Base-by-base conservation (phyloP, 2,888 invertebrate species). In the Biston betularia region DNA sequence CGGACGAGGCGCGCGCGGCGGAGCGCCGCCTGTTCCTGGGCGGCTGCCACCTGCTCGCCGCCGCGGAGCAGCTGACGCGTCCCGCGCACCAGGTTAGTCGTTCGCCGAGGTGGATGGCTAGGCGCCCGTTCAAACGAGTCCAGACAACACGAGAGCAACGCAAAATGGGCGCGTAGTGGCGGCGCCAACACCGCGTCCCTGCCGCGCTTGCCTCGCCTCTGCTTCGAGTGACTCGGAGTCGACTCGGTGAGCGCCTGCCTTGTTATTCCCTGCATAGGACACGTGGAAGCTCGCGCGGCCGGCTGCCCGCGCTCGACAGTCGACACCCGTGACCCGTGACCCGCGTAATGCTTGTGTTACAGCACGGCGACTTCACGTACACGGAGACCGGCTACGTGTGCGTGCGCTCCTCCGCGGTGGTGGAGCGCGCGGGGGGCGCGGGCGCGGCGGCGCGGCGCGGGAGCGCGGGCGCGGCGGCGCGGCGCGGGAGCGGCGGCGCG, bases 21-120 rank as follows among this genome's bases (percentile, higher is more conserved):
- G 50, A 34, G 50, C 11, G 50, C 7, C 12, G 8, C 12, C 34
- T 34, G 34, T 34, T 50, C 34, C 34, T 50, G 12, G 50, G 50
- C n/a, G 50, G 50, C n/a, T 50, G 50, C 50, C 34, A 50, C 34
- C 50, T 50, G 12, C 12, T 44, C 44, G 6, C 12, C 12, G 44
- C n/a, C n/a, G n/a, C n/a, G 3, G 44, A 44, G 6, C 6, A 0
- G 34, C 34, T 50, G 50, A 5, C 50, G 0, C 10, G 15, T 2
- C 50, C 50, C 3, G 50, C 33, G 6, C 34, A 12, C 34, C 50
- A 34, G 50, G 50, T 34, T n/a, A n/a, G n/a, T n/a, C n/a, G n/a
- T n/a, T n/a, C n/a, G n/a, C n/a, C n/a, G n/a, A n/a, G n/a, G n/a
- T n/a, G n/a, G n/a, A n/a, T n/a, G n/a, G n/a, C n/a, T n/a, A n/a